Evolutionary conservation across 1,140 invertebrate species (phyloP), one percentile per base, ranked within the genome.

Genomic region (Teleopsis dalmanni): DNA sequence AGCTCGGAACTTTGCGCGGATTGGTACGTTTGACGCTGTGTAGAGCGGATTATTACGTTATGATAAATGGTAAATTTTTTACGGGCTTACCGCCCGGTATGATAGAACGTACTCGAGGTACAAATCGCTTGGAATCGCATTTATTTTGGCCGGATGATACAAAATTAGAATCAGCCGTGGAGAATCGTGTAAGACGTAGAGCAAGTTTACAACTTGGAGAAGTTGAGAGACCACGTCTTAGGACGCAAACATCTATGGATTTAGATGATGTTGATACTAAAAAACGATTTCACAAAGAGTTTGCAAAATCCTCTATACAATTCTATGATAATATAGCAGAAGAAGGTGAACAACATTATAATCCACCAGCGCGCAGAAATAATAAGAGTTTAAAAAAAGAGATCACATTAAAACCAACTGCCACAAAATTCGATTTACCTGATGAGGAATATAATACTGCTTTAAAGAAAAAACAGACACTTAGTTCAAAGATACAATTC

Each of bases 131-230:
- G 48, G 58, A 67, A 41, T 67, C 65, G 7, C 65, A 67, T 29
- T 63, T 68, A 38, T 68, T 63, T 42, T 68, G 65, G 65, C 65
- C 65, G 1, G 65, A 68, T 29, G 65, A 68, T 11, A 58, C 62
- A 0, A 47, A 49, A 3, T 51, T 53, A 11, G 64, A 65, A 5
- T 60, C 60, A 9, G 60, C 57, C 0, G 46, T 58, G 37, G 64
- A 68, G 41, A 57, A 49, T 18, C 54, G 61, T 0, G 46, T 61
- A 0, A 61, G 56, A 38, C 51, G 65, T 1, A 47, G 64, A 7
- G 59, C 54, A 25, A 67, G 64, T 29, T 40, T 64, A n/a, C 60
- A 63, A 18, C 42, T 54, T 38, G 55, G 57, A 6, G 21, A 47
- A 9, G 22, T n/a, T 18, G 49, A 51, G 21, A 29, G 45, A 22